Evolutionary conservation across 1,140 invertebrate genomes (phyloP).

Genomic region (Zaprionus inermis): DNA sequence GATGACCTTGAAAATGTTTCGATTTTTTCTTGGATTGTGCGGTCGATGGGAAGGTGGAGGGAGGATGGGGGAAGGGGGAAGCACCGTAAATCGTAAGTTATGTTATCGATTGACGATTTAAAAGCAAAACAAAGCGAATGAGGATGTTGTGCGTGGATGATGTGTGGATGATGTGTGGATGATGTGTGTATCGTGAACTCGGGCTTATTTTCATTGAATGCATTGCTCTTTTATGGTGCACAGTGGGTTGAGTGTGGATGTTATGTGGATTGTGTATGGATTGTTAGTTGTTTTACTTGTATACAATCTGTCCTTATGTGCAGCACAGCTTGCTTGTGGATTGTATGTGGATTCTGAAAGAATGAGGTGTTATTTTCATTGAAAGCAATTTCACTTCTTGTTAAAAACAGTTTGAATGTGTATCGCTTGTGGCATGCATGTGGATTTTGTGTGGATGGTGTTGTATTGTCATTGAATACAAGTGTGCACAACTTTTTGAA

Average conservation of each 20-base stretch:
- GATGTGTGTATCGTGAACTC: no score
- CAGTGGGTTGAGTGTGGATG: background rate
- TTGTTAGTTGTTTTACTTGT: no score
- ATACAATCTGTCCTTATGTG: no score
- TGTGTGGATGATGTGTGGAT: background rate
- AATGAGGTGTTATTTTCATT: conserved; percentile 8
- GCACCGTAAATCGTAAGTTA: background rate
- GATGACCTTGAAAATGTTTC: conserved; percentile 34
- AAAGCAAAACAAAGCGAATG: background rate
- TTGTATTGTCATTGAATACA: no score
- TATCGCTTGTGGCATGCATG: background rate
- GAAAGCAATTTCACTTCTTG: conserved; percentile 48
- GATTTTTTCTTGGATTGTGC: background rate
- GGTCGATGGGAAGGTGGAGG: background rate
- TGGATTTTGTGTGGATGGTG: no score
- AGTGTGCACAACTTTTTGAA: no score
- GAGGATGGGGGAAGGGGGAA: background rate
- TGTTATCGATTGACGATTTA: background rate
- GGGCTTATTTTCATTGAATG: no score
- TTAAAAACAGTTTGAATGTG: conserved; percentile 1
- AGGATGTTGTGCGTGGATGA: background rate
- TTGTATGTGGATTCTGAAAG: background rate
- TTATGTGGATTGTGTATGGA: background rate
- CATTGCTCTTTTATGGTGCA: no score
- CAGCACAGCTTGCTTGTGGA: no score